Conservation (phyloP, 1,140 invertebrate species). For the Archivesica marissinica region DNA sequence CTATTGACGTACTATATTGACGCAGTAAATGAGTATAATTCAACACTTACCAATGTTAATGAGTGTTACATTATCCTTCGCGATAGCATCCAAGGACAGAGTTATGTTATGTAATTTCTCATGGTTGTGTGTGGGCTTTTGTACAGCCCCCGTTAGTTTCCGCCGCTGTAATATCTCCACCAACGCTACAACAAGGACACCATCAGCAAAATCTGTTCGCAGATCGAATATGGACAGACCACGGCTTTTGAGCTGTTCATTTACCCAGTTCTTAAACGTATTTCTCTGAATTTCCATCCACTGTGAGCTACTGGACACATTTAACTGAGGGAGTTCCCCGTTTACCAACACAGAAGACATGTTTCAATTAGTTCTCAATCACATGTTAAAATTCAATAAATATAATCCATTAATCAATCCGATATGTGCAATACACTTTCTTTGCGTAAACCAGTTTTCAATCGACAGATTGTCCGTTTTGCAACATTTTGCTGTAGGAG, state of each 20-base stretch:
- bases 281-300: constrained; percentile 97
- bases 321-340: constrained; percentile 10
- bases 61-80: constrained; percentile 97
- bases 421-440: not conserved
- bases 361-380: not conserved
- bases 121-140: constrained; percentile 85
- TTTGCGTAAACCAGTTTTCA: constrained; percentile 9
- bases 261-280: constrained; percentile 99
- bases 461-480: constrained; percentile 9
- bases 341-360: constrained; percentile 24
- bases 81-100: constrained; percentile 96
- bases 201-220: constrained; percentile 93
- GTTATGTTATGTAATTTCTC: constrained; percentile 98
- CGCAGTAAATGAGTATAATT: too few species aligned
- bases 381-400: not conserved
- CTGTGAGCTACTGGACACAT: constrained; percentile 57
- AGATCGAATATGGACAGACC: constrained; percentile 87
- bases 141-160: constrained; percentile 54
- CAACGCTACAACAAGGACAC: constrained; percentile 93
- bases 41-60: constrained; percentile 96
- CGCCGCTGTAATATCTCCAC: constrained; percentile 93
- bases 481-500: constrained; percentile 10
- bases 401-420: not conserved
- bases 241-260: constrained; percentile 90
- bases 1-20: too few species aligned